A percentile compares a stretch with the other conserved stretches of the same genome.
Conservation (phyloP, 35 echinoderm and acorn worm species). For the Ophiothrix spiculata region DNA sequence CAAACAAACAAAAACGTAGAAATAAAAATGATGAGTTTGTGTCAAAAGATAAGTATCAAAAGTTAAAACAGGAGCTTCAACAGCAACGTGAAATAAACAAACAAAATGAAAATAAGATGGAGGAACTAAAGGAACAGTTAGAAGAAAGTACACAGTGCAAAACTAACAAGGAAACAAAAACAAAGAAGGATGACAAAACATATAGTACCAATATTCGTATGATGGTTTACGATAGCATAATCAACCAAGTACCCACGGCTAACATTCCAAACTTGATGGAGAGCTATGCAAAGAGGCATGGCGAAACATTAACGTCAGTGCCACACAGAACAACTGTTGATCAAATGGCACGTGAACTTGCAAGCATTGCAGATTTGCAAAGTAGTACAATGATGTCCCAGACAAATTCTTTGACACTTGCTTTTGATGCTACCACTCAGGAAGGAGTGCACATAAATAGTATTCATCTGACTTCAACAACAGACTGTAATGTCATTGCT, state of each 20-base stretch:
- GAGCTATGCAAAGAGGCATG: not conserved
- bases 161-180: not conserved
- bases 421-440: not conserved
- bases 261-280: not conserved
- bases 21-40: not conserved
- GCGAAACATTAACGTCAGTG: not conserved
- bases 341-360: not conserved
- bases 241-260: not conserved
- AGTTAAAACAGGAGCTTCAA: not conserved
- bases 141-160: not conserved
- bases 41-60: not conserved
- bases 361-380: not conserved
- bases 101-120: not conserved
- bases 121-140: not conserved
- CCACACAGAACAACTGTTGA: slow-evolving; percentile 13
- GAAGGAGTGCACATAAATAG: not conserved
- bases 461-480: not conserved
- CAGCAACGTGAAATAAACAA: not conserved
- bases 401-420: not conserved
- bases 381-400: not conserved
- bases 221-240: not conserved
- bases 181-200: not conserved
- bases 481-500: not conserved
- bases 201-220: not conserved
- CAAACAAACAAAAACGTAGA: not conserved